Evolutionary conservation across 2,113 vertebrate species (phyloP).

Genomic region (Neopipo cinnamomea): DNA sequence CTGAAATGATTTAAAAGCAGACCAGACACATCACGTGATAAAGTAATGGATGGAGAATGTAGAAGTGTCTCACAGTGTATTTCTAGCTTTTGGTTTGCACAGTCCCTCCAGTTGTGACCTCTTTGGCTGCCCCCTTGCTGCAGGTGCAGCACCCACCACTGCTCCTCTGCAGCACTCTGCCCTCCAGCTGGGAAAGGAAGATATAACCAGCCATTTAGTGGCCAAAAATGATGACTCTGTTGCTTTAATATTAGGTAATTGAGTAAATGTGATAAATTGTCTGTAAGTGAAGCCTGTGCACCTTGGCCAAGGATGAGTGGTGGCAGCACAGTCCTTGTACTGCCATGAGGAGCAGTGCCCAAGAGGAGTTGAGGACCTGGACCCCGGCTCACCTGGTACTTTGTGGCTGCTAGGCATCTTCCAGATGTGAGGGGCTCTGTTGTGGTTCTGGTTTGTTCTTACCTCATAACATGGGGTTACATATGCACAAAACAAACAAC

Average conservation of each 20-base stretch:
- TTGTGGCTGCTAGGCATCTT: background rate
- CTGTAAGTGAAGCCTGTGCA: background rate
- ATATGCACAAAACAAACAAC: background rate
- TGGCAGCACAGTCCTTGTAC: rapidly evolving
- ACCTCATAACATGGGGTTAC: background rate
- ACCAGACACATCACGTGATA: background rate
- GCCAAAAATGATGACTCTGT: background rate
- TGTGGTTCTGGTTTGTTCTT: background rate
- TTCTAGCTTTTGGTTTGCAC: background rate
- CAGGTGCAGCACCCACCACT: background rate
- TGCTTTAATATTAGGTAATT: background rate
- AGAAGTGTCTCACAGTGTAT: background rate
- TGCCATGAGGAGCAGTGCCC: rapidly evolving
- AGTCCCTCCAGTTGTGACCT: background rate
- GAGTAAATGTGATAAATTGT: background rate
- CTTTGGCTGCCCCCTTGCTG: rapidly evolving
- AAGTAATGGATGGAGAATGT: background rate
- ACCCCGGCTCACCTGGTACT: background rate
- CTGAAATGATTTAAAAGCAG: slow-evolving; percentile 48
- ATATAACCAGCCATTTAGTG: background rate
- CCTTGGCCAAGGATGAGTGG: background rate
- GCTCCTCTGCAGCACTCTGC: rapidly evolving
- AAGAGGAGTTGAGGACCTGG: rapidly evolving
- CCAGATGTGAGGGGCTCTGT: background rate
- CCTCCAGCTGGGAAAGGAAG: background rate